Conservation (phyloP, 2,113 vertebrate species). For the Smithornis capensis region DNA sequence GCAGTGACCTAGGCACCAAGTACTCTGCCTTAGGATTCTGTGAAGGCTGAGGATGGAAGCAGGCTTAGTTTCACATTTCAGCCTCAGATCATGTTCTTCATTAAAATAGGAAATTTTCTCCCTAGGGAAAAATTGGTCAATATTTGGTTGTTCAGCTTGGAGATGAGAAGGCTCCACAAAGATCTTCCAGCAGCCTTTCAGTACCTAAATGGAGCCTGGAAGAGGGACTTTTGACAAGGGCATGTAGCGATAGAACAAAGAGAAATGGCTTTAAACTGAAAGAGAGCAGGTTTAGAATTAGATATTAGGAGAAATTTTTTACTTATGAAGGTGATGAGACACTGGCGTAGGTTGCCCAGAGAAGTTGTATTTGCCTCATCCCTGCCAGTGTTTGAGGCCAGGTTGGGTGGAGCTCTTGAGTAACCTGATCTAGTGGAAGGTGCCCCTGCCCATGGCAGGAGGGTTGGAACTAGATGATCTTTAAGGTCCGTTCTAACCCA, state of each 20-base stretch:
- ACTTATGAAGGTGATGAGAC: background rate
- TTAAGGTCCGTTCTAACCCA: background rate
- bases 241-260: background rate
- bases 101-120: background rate
- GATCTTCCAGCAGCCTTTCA: rapidly evolving
- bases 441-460: background rate
- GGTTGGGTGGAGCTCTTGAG: background rate
- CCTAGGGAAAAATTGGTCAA: background rate
- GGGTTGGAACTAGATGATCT: background rate
- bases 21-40: background rate
- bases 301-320: background rate
- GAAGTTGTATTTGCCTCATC: background rate
- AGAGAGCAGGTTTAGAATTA: background rate
- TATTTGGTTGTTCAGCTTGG: background rate
- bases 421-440: background rate
- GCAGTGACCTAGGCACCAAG: background rate
- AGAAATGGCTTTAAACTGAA: background rate
- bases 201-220: background rate
- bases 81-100: background rate
- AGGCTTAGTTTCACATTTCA: background rate
- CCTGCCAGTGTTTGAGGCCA: background rate
- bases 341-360: background rate
- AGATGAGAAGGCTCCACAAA: background rate
- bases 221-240: background rate
- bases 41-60: background rate